Base-by-base conservation (phyloP, 2,888 invertebrate species). In the Bimastos eiseni region DNA sequence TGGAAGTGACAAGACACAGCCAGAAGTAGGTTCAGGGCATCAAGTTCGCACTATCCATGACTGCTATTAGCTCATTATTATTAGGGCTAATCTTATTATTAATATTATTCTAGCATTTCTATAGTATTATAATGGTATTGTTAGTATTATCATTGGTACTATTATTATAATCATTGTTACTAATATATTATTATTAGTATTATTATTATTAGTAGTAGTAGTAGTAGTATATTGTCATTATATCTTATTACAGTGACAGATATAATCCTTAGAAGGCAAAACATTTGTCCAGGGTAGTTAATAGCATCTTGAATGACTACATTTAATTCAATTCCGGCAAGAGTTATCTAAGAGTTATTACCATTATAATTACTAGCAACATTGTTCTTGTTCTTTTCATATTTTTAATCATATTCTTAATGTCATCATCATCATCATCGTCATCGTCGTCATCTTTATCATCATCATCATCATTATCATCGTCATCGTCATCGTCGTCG, bases 1-100 rank as follows among this genome's bases (percentile, higher is more conserved):
- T 84, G 94, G 94, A 33, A 92, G 93, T 24, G 92, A 93, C 30
- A 92, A 92, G 44, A 93, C 93, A 19, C 93, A 93, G 83, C 92
- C 93, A 37, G 38, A 90, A 89, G 92, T 91, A 41, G 21, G 44
- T 37, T 86, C 84, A 84, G 1, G 33, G 19, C n/a, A 21, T 84
- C 17, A 30, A 33, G 83, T 33, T 83, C 33, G n/a, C 2, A 36
- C 19, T 84, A 34, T 34, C 34, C 17, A 84, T 84, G 33, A 84
- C 21, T 33, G 34, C 30, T 15, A 21, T 84, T 8, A 84, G 33
- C 33, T 86, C 30, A 36, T 34, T 86, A 36, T 86, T 86, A 86
- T 36, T 86, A 34, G 34, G 34, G 34, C 34, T 84, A 84, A 34
- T 84, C 34, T 84, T 84, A 84, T 84, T 84, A 84, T 84, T 84